Conservation (phyloP, 1,140 invertebrate genomes). For the Orussus abietinus region DNA sequence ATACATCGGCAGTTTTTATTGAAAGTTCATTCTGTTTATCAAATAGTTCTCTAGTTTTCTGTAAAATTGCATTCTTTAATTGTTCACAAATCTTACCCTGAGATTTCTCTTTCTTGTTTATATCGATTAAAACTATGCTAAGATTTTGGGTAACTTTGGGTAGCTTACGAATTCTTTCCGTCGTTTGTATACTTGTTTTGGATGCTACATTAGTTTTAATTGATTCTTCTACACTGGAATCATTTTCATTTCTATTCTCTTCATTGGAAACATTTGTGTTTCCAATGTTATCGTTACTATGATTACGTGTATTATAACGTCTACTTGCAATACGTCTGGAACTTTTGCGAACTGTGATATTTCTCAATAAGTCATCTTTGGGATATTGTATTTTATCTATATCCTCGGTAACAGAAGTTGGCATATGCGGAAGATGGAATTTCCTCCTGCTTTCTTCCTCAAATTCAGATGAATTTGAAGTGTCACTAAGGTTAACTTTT, state of each 20-base stretch:
- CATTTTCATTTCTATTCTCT: not conserved
- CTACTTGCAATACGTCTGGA: not conserved
- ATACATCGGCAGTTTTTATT: conserved; percentile 23
- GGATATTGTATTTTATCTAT: not conserved
- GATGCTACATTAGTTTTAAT: conserved; percentile 3
- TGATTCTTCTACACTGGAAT: not conserved
- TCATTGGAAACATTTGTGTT: conserved; percentile 2
- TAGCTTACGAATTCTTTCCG: not conserved
- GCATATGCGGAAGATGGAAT: not conserved
- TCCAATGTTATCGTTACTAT: conserved; percentile 1
- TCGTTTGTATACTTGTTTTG: not conserved
- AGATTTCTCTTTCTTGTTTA: conserved; percentile 18
- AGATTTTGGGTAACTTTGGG: not conserved
- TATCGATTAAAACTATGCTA: conserved; percentile 9
- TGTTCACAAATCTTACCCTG: conserved; percentile 22
- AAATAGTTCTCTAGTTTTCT: conserved; percentile 32
- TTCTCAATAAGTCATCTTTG: conserved; percentile 6
- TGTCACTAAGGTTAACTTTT: conserved; percentile 36
- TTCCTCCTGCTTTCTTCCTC: conserved; percentile 10
- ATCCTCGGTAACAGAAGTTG: not conserved
- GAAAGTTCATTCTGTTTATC: conserved; percentile 25
- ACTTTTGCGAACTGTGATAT: not conserved
- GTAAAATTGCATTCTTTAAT: conserved; percentile 31
- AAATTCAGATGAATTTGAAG: conserved; percentile 24
- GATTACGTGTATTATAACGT: not conserved